Base-by-base conservation (phyloP, 1,140 invertebrate species). In the Drosophila nebulosa region DNA sequence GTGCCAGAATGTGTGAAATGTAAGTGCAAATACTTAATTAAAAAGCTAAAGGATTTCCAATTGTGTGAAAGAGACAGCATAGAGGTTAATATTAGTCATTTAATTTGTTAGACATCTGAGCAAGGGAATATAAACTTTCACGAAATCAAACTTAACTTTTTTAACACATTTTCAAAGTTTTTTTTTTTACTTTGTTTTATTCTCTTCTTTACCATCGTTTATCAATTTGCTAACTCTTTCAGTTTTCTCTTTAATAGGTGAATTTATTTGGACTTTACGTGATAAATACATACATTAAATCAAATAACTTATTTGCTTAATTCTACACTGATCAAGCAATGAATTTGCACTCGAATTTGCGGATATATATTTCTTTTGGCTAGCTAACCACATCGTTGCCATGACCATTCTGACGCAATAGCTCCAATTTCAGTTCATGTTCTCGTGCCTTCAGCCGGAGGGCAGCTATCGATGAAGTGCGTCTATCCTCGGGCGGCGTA, bases 381-480 rank as follows among this genome's bases (percentile, higher is more conserved):
- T 85, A 94, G 93, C 60, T 96, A 78, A 96, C 95, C 74, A 96
- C 92, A 91, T 97, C 96, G 51, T 85, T 76, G 5, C 93, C 94
- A 60, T 94, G 93, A 26, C 95, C 95, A 79, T 95, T 96, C 85
- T 97, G 96, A 51, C 96, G 92, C 36, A 97, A 79, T 93, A 97
- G 94, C 90, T 97, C 96, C 74, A 97, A 92, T 80, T 96, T 94
- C 5, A 98, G 92, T 90, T 98, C 97, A 91, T 99, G 97, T 92
- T 99, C 97, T 5, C 97, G 93, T 0, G 98, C 98, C 74, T 98
- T 97, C 27, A 98, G 93, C 59, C 98, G 92, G 3, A 99, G 92
- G 0, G 97, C 96, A 1, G 97, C 97, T 61, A 99, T 98, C 77
- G 97, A 98, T 21, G 96, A 97, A 76, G 95, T 96, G 67, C 97